Conservation (phyloP, 2,888 invertebrate species). For the Halictus ligatus region DNA sequence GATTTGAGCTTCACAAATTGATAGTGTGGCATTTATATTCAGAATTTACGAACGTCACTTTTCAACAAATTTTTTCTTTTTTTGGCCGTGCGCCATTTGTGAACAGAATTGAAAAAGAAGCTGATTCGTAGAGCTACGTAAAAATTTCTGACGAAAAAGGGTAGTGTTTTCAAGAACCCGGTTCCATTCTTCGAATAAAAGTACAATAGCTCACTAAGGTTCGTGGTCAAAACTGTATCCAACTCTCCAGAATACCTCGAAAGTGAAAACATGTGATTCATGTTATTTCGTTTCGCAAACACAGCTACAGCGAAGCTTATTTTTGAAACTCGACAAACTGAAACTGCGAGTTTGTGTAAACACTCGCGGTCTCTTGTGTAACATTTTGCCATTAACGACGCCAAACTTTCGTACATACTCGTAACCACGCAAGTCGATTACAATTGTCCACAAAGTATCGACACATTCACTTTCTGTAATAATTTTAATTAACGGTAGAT, state of each 20-base stretch:
- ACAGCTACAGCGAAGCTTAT: neutral
- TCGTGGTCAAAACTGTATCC: neutral
- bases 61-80: neutral
- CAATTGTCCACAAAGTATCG: too few species aligned
- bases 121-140: neutral
- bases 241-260: neutral
- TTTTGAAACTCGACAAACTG: neutral
- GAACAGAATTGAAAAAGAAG: neutral
- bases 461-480: too few species aligned
- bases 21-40: neutral
- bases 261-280: neutral
- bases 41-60: neutral
- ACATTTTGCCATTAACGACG: neutral
- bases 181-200: neutral
- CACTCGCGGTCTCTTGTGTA: neutral
- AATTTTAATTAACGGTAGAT: too few species aligned
- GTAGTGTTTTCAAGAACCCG: neutral
- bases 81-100: too few species aligned
- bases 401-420: neutral
- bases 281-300: neutral
- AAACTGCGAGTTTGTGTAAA: neutral
- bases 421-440: neutral
- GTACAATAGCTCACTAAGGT: neutral
- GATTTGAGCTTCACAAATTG: neutral
- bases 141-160: neutral